Evolutionary conservation across 1,140 invertebrate species (phyloP).

Genomic region (Drosophila tsacasi): DNA sequence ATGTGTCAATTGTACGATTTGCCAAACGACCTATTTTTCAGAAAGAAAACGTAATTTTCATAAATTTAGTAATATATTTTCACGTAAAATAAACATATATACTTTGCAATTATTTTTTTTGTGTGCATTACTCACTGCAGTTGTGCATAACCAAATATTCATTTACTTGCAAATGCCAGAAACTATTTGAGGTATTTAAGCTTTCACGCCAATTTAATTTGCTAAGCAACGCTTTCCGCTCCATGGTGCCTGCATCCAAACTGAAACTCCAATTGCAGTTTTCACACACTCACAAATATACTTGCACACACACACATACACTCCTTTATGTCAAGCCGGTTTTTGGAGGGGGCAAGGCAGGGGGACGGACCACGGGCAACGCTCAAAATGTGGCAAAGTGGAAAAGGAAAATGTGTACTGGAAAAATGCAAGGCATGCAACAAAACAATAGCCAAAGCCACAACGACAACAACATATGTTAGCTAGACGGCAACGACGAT

Average conservation of each 20-base stretch:
- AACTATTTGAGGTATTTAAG: conserved; percentile 29
- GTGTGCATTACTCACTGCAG: neutral
- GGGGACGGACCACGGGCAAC: conserved; percentile 32
- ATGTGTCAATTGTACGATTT: too few species aligned
- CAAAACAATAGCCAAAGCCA: conserved; percentile 44
- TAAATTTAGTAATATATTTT: neutral
- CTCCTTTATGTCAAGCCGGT: conserved; percentile 64
- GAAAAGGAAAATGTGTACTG: conserved; percentile 59
- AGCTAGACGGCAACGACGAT: conserved; percentile 43
- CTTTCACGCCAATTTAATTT: conserved; percentile 46
- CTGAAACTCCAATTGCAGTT: conserved; percentile 53
- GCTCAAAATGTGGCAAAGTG: conserved; percentile 68
- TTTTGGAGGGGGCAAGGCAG: conserved; percentile 22
- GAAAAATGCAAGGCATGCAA: conserved; percentile 65
- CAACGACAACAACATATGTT: conserved; percentile 35
- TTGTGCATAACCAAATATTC: neutral
- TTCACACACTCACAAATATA: conserved; percentile 22
- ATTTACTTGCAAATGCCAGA: conserved; percentile 13
- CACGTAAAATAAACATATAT: neutral
- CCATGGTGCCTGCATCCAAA: conserved; percentile 47
- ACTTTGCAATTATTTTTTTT: neutral
- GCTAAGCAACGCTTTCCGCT: conserved; percentile 14
- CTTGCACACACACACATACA: conserved; percentile 24
- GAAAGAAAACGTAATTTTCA: neutral
- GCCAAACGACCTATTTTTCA: too few species aligned